These are phyloP conservation scores for Syrrhaptes paradoxus DNA, from an alignment of 2,113 vertebrate genomes.

Conservation along the genomic window DNA sequence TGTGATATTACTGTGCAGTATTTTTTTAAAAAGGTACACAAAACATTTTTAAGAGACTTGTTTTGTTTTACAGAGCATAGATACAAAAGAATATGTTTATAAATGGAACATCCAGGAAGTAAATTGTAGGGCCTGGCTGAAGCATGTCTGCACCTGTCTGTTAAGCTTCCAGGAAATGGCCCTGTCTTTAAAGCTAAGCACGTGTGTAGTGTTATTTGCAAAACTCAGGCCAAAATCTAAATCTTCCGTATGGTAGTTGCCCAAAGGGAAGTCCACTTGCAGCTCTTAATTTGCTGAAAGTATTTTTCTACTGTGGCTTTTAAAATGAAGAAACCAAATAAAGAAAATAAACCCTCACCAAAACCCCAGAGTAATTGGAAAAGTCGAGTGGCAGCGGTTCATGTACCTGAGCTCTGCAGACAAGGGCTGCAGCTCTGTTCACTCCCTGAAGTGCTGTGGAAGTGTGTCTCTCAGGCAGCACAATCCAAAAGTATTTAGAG, in stretches of 20 bases:
- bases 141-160: neutral
- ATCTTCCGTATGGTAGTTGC: neutral
- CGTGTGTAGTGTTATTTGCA: neutral
- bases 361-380: neutral
- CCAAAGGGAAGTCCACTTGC: neutral
- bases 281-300: neutral
- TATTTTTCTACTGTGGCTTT: neutral
- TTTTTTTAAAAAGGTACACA: neutral
- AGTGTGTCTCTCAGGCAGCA: neutral
- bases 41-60: neutral
- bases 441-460: accelerated
- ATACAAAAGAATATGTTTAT: neutral
- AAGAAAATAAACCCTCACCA: neutral
- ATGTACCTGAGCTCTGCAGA: accelerated
- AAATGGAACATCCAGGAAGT: neutral
- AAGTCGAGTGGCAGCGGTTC: neutral
- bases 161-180: neutral
- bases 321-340: neutral
- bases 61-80: neutral
- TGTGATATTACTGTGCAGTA: neutral
- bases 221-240: neutral
- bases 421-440: neutral
- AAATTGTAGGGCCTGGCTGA: neutral
- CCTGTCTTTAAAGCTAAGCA: neutral
- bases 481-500: neutral